phyloP scores from a whole-genome alignment of 2,888 invertebrate species.

The Penaeus monodon region DNA sequence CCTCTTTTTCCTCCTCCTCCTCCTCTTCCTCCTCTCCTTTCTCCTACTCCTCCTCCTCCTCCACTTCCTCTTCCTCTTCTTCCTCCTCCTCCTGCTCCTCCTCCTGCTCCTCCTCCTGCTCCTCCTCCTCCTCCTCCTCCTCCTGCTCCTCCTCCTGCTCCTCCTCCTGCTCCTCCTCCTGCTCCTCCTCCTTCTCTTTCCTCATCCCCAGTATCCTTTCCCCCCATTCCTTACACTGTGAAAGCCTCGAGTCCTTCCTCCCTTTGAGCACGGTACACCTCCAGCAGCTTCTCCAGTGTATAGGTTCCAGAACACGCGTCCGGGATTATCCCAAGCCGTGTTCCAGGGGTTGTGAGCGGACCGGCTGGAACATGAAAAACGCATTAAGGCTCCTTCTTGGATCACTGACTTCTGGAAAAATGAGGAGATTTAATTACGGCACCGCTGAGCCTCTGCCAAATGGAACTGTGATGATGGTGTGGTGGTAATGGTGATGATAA shows the following conservation, averaged over 20 bases:
- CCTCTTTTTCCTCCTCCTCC: too few relatives aligned
- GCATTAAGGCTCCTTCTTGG: conserved; percentile 59
- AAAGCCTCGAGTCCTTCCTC: too few relatives aligned
- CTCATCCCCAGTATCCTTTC: not conserved
- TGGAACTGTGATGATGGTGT: not conserved
- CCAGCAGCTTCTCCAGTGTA: conserved; percentile 29
- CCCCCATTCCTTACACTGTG: not conserved
- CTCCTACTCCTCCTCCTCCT: too few relatives aligned
- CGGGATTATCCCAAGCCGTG: conserved; percentile 52
- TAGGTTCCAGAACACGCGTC: conserved; percentile 50
- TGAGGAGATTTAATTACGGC: conserved; percentile 56
- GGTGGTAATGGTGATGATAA: not conserved
- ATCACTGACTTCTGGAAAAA: conserved; percentile 60
- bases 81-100: not conserved
- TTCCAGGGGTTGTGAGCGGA: conserved; percentile 54
- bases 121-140: not conserved
- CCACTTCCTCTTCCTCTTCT: not conserved
- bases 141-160: conserved; percentile 1
- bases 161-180: not conserved
- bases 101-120: not conserved
- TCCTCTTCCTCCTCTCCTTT: not conserved
- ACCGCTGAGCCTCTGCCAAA: conserved; percentile 3
- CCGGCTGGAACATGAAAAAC: conserved; percentile 58
- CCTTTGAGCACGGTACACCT: too few relatives aligned
- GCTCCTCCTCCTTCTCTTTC: not conserved